These are phyloP conservation scores for Sebastes hubbsi DNA, from an alignment of 2,797 vertebrate species.

Conservation along the genomic window DNA sequence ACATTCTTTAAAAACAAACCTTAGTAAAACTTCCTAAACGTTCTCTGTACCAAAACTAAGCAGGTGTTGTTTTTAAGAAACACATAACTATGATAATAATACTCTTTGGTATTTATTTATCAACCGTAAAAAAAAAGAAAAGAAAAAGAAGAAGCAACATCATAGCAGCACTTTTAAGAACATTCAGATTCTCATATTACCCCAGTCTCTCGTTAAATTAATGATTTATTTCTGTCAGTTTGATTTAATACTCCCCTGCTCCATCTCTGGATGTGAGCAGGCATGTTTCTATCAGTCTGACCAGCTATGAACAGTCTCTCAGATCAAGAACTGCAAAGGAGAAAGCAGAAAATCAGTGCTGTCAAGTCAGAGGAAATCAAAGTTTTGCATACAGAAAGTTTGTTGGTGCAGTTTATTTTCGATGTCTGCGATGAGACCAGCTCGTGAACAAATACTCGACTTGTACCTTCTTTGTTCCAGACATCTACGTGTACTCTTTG, in stretches of 20 bases:
- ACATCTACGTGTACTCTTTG: constrained; percentile 40
- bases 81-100: constrained; percentile 78
- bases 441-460: constrained; percentile 68
- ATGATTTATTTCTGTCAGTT: constrained; percentile 36
- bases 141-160: constrained; percentile 69
- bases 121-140: constrained; percentile 47
- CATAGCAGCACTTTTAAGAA: constrained; percentile 91
- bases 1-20: constrained; percentile 82
- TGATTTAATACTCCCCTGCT: constrained; percentile 70
- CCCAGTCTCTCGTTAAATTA: constrained; percentile 59
- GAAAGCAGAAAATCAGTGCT: constrained; percentile 40
- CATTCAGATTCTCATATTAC: constrained; percentile 76
- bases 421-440: constrained; percentile 70
- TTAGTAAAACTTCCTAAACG: constrained; percentile 44
- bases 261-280: constrained; percentile 52
- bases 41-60: constrained; percentile 74
- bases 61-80: constrained; percentile 60
- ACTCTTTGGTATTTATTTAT: constrained; percentile 93
- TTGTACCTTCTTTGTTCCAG: constrained; percentile 66
- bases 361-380: constrained; percentile 7
- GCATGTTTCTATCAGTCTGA: constrained; percentile 71
- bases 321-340: constrained; percentile 15
- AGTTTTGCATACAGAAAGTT: constrained; percentile 4
- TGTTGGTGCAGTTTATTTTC: neutral
- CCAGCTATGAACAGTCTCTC: constrained; percentile 49